Evolutionary conservation across 2,797 vertebrate species (phyloP).

Genomic region (Sebastes hubbsi): DNA sequence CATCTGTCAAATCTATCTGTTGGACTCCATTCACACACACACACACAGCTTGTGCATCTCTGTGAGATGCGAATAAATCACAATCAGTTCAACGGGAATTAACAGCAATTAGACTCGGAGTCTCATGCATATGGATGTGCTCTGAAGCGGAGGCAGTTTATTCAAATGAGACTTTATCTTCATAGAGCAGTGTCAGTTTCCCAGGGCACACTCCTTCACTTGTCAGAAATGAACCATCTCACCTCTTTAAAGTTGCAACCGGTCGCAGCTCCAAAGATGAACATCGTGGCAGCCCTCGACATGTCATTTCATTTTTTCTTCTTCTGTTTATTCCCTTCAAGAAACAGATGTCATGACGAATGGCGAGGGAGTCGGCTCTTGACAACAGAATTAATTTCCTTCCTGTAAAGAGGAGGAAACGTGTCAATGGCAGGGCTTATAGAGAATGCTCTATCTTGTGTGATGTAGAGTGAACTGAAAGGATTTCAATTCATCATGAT

Average conservation of each 20-base stretch:
- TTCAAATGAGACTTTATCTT: constrained; percentile 75
- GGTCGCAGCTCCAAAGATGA: constrained; percentile 41
- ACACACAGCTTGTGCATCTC: constrained; percentile 30
- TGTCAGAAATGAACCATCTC: constrained; percentile 68
- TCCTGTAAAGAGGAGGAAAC: constrained; percentile 36
- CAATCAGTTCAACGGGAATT: constrained; percentile 61
- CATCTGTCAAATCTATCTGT: constrained; percentile 3
- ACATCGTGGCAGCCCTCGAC: constrained; percentile 26
- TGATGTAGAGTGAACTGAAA: background rate
- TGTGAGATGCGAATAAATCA: constrained; percentile 54
- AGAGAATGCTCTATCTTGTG: background rate
- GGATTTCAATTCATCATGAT: background rate
- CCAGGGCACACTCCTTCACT: constrained; percentile 49
- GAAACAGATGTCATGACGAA: constrained; percentile 57
- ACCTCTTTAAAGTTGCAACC: constrained; percentile 55
- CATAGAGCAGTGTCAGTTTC: constrained; percentile 54
- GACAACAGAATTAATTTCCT: constrained; percentile 53
- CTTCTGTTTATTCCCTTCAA: constrained; percentile 26
- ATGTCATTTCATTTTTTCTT: constrained; percentile 27
- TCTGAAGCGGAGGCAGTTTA: constrained; percentile 58
- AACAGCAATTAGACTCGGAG: constrained; percentile 62
- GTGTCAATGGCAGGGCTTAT: background rate
- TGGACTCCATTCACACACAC: constrained; percentile 11
- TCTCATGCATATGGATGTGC: constrained; percentile 74
- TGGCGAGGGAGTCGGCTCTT: constrained; percentile 5